Conservation (phyloP, 2,888 invertebrate species). For the Chrysolina oricalcia region DNA sequence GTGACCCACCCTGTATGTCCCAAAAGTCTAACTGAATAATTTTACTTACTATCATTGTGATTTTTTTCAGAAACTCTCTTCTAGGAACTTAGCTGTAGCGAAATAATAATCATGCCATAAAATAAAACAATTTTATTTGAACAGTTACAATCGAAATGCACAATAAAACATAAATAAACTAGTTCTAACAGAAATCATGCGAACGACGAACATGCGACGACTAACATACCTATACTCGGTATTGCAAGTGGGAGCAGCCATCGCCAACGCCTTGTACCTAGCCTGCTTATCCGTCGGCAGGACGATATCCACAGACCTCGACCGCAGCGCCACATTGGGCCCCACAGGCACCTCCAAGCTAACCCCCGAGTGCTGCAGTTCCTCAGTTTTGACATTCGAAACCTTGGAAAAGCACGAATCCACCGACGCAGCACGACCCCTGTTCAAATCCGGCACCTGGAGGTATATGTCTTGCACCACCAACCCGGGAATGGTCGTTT, state of each 20-base stretch:
- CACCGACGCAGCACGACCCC: constrained; percentile 90
- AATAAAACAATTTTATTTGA: neutral
- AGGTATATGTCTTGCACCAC: constrained; percentile 69
- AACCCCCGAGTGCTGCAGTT: constrained; percentile 78
- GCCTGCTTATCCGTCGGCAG: constrained; percentile 90
- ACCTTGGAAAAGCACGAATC: constrained; percentile 90
- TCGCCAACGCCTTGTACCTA: constrained; percentile 87
- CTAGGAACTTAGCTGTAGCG: too few species aligned
- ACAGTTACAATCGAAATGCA: neutral
- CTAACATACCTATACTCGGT: constrained; percentile 61
- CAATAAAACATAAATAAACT: neutral
- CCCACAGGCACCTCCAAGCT: constrained; percentile 82
- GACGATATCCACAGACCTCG: constrained; percentile 90
- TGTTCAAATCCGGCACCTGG: constrained; percentile 87
- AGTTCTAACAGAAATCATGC: constrained; percentile 17
- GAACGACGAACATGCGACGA: constrained; percentile 53
- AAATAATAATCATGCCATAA: neutral
- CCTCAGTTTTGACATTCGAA: constrained; percentile 82
- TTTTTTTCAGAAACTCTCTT: too few species aligned
- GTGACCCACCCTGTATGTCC: too few species aligned
- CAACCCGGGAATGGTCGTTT: constrained; percentile 63
- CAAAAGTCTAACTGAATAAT: too few species aligned
- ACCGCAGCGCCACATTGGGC: constrained; percentile 78
- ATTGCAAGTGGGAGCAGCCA: constrained; percentile 75
- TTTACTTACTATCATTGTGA: too few species aligned